Conservation (phyloP, 2,113 vertebrate species). For the Damaliscus lunatus region DNA sequence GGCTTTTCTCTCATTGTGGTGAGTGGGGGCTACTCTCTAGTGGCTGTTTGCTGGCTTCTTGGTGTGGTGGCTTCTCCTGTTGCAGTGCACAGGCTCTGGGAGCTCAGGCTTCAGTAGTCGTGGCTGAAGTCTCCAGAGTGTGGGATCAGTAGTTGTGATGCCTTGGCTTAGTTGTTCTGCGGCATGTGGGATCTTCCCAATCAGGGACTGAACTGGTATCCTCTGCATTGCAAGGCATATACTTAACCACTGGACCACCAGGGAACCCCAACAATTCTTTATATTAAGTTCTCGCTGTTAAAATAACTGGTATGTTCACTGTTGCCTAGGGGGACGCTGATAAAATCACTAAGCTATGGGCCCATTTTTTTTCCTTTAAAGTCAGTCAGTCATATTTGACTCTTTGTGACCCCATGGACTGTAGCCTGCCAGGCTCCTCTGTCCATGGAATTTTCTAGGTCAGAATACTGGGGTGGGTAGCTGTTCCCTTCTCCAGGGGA, state of each 20-base stretch:
- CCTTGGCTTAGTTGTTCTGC: neutral
- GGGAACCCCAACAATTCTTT: neutral
- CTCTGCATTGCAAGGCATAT: neutral
- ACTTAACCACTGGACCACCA: neutral
- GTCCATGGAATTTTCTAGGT: neutral
- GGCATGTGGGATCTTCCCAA: neutral
- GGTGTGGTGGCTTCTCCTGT: neutral
- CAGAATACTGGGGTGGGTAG: neutral
- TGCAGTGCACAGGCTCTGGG: neutral
- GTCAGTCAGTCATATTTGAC: neutral
- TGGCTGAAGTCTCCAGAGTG: neutral
- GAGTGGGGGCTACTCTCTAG: neutral
- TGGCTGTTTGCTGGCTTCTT: fast-evolving
- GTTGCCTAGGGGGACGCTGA: neutral
- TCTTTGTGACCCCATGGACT: neutral
- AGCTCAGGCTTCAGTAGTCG: neutral
- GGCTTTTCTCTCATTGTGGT: neutral
- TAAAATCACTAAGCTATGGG: neutral
- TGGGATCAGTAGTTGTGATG: neutral
- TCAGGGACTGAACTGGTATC: neutral
- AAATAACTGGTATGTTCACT: neutral
- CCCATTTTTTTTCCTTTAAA: neutral
- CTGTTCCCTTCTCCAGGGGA: neutral
- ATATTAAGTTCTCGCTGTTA: neutral
- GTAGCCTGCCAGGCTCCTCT: neutral